Base-by-base conservation (phyloP, 2,888 invertebrate genomes). In the Trachelus iudaicus region DNA sequence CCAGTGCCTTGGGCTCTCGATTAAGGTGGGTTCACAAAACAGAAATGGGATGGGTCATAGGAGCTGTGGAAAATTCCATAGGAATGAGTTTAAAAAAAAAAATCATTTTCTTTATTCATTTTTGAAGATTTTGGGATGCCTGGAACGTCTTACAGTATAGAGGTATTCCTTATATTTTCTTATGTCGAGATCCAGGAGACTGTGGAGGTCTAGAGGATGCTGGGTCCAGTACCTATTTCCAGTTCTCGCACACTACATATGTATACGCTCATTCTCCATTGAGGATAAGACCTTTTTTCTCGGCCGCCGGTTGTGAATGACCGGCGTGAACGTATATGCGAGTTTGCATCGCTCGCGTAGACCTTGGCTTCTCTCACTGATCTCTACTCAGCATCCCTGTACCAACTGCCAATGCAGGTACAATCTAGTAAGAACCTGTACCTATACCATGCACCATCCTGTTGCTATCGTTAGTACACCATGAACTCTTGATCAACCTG, bases 241-340 rank as follows among this genome's bases (percentile, higher is more conserved):
- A 85, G 85, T 83, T 85, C 84, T 84, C 79, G 83, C 83, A 80
- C 79, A 56, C 56, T 56, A 56, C 56, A 15, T 56, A 56, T 85
- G 85, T 84, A 84, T 82, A 80, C 82, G 81, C 85, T 83, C 85
- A 79, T 80, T 74, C 77, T 82, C 85, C 85, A 85, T 85, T 85
- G 75, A 85, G 85, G 84, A 85, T 84, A 81, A 80, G 79, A 77
- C 75, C 80, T 84, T 85, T 84, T 82, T 82, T 76, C 73, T 30
- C 12, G 12, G 74, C 79, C 79, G 81, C 84, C 80, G 85, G 84
- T 85, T 85, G 83, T 85, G 79, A 85, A 85, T 85, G 85, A 85
- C 84, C 81, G 77, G 79, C 33, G 74, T 4, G 74, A 35, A n/a
- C 34, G 74, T 34, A 34, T 34, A 30, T 34, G 74, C 34, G 37